Conservation (phyloP, 30 jellyfish, hydroid and myxozoan genomes). For the Phacellophora camtschatica region DNA sequence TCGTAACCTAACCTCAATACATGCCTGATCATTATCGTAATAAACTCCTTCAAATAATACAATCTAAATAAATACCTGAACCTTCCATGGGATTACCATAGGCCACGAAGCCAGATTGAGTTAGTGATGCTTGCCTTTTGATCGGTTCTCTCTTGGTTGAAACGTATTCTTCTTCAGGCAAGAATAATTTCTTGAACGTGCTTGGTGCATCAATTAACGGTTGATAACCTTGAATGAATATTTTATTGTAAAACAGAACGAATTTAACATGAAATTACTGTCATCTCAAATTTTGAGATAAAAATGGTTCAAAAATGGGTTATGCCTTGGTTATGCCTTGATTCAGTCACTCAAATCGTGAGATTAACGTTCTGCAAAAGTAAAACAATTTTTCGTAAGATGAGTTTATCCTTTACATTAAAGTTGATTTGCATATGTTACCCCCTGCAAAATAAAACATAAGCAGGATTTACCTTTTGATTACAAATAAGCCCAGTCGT, state of each 20-base stretch:
- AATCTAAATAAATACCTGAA: not conserved
- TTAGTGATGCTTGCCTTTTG: slow-evolving; percentile 30
- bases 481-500: too few species aligned
- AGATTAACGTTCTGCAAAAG: too few species aligned
- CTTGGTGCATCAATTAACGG: slow-evolving; percentile 34
- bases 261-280: not conserved
- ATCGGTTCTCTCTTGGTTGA: slow-evolving; percentile 24
- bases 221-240: not conserved
- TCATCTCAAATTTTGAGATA: not conserved
- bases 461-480: too few species aligned
- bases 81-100: not conserved
- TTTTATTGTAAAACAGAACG: not conserved
- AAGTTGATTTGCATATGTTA: too few species aligned
- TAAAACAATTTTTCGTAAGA: too few species aligned
- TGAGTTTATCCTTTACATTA: too few species aligned
- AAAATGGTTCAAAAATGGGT: too few species aligned
- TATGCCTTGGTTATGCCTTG: too few species aligned
- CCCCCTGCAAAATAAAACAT: too few species aligned
- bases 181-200: slow-evolving; percentile 31
- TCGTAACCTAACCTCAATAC: too few species aligned
- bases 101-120: slow-evolving; percentile 19
- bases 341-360: too few species aligned
- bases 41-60: not conserved
- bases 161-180: slow-evolving; percentile 9
- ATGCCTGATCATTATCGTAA: too few species aligned